These are phyloP conservation scores for Equus quagga DNA, from an alignment of 2,113 vertebrate species.

Conservation along the genomic window DNA sequence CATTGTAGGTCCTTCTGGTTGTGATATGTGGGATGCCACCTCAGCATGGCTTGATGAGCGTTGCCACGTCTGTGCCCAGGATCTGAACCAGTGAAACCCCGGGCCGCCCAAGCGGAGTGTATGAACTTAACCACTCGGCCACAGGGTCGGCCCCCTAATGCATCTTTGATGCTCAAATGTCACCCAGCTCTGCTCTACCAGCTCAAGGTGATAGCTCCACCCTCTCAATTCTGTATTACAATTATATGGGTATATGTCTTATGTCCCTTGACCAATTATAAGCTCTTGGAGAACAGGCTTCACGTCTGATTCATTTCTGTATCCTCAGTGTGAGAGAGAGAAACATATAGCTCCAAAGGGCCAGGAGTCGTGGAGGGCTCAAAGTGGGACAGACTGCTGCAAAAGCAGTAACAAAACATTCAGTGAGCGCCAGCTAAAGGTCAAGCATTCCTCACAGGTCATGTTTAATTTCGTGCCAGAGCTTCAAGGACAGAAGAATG, in stretches of 20 bases:
- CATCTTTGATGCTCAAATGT: not conserved
- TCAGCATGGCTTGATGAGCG: too few species aligned
- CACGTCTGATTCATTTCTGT: not conserved
- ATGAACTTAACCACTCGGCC: too few species aligned
- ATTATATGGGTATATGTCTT: not conserved
- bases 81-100: too few species aligned
- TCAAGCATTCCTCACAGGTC: not conserved
- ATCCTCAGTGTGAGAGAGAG: not conserved
- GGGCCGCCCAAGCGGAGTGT: too few species aligned
- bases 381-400: not conserved
- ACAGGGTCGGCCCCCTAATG: not conserved
- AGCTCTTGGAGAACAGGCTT: not conserved
- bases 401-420: not conserved
- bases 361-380: not conserved
- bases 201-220: not conserved
- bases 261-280: not conserved
- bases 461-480: not conserved
- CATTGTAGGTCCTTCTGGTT: too few species aligned
- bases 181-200: not conserved
- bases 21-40: too few species aligned
- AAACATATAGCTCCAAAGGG: not conserved
- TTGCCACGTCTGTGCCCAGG: too few species aligned
- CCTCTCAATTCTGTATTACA: slow-evolving; percentile 2
- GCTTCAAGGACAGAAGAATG: not conserved
- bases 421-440: not conserved